Base-by-base conservation (phyloP, 1,140 invertebrate genomes). In the Elysia chlorotica region DNA sequence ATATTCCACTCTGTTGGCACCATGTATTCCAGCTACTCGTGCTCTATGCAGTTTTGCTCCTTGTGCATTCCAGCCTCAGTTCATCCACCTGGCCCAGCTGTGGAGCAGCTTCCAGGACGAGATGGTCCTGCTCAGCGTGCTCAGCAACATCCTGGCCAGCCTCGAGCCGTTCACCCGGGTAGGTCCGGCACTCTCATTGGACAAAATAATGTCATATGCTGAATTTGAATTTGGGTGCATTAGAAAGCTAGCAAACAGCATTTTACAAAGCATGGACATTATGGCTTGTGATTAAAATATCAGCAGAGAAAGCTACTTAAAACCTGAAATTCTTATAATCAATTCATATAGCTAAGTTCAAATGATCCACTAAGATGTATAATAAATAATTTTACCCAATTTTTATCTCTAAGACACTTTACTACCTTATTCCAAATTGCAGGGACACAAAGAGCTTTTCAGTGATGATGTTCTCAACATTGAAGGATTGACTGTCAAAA, bases 51-150 rank as follows among this genome's bases (percentile, higher is more conserved):
- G n/a, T n/a, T n/a, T n/a, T n/a, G n/a, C n/a, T n/a, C n/a, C n/a
- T n/a, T n/a, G n/a, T n/a, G n/a, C n/a, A n/a, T n/a, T n/a, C n/a
- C 78, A 88, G 87, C 87, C 87, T 31, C 86, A 87, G 76, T 88
- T 88, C 71, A 87, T 87, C 41, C 83, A 87, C 71, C 75, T 88
- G 48, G 81, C 86, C 17, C 82, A 87, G 74, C 77, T 88, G 69
- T 88, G 87, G 87, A 86, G 83, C 77, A 82, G 86, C 35, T 87
- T 88, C 69, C 87, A 88, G 75, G 87, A 88, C 82, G 87, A 88
- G 74, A 88, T 88, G 85, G 86, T 88, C 0, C 72, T 88, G 33
- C 79, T 88, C 21, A 85, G 83, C 80, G 86, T 88, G 1, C 81
- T 88, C 17, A 88, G 83, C 75, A 88, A 88, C 77, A 87, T 88